Base-by-base conservation (phyloP, 2,888 invertebrate genomes). In the Dryomyza anilis region DNA sequence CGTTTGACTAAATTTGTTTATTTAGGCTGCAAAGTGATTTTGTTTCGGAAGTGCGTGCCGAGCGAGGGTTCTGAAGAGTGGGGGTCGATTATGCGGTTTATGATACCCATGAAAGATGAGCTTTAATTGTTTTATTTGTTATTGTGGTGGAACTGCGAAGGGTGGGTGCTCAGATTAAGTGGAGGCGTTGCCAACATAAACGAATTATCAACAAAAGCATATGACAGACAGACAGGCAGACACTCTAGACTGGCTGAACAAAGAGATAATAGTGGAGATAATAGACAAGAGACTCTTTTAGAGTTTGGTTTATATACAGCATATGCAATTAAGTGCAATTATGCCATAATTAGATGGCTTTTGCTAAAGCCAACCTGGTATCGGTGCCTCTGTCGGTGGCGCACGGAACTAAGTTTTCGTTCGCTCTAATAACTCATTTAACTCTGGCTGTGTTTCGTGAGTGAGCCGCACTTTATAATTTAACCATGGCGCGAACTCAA, bases 1-100 rank as follows among this genome's bases (percentile, higher is more conserved):
- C 27, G 52, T 43, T 64, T 43, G 27, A n/a, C 19, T 33, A 25
- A 36, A 63, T 64, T 58, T 64, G 64, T 64, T 64, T 64, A 52
- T 64, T 64, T 57, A 52, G 58, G 52, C 52, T 16, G 45, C 21
- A 45, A 52, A 64, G 60, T 55, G 59, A 59, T 55, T 60, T 45
- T 60, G 53, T 25, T 12, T 27, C 2, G n/a, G 6, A 39, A 4
- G 4, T 33, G 33, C 29, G 4, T 33, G 33, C 29, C 12, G 52
- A 4, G 27, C 21, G 14, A 23, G 21, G 36, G 55, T 8, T n/a
- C n/a, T n/a, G n/a, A n/a, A n/a, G 21, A 23, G 16, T 14, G 23
- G 25, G 3, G 50, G 1, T 21, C 23, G 43, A 12, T n/a, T 25
- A 58, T 27, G 45, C n/a, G 29, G 58, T 25, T 61, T 53, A 43